Base-by-base conservation (phyloP, 2,888 invertebrate species). In the Heteromyza rotundicornis region DNA sequence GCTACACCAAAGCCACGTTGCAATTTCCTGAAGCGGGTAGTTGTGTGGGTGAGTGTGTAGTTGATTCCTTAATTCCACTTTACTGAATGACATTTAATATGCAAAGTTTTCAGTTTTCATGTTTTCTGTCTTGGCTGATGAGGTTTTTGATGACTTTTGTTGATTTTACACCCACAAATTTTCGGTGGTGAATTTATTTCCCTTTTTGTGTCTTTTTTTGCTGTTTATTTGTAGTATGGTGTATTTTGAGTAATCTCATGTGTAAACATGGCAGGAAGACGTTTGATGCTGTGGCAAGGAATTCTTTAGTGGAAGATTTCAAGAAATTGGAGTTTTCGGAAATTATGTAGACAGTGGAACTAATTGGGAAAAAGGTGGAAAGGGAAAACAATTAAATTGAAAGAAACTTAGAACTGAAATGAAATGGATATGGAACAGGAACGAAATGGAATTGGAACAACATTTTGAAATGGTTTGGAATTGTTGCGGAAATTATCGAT, bases 31-130 rank as follows among this genome's bases (percentile, higher is more conserved):
- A 19, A 5, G 20, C 8, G 16, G 8, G 40, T n/a, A 7, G 3
- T 7, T 66, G 50, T 50, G 17, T 40, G 24, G 52, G 44, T 56
- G 51, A 2, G 36, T 59, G 49, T 36, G 24, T 20, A 12, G 47
- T 14, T 53, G 71, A 66, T 66, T 71, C 70, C 75, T 68, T 70
- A 72, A 75, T 77, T 74, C 75, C 78, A 75, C 77, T 74, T 74
- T 75, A 68, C 71, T 75, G 69, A 77, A 77, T 77, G 77, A 75
- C 76, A 78, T 77, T 76, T 78, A 78, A 77, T 77, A 77, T 77
- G 77, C 77, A 77, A 77, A 77, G 78, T 77, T 77, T 77, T 67
- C 62, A 66, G 71, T 68, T 68, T 65, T 47, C 47, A 47, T 47
- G 24, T 56, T 56, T 16, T 24, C 56, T 23, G 47, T 40, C 16